Evolutionary conservation across 2,113 vertebrate species (phyloP), one percentile per base, ranked within the genome.

Genomic region (Lonchura striata): DNA sequence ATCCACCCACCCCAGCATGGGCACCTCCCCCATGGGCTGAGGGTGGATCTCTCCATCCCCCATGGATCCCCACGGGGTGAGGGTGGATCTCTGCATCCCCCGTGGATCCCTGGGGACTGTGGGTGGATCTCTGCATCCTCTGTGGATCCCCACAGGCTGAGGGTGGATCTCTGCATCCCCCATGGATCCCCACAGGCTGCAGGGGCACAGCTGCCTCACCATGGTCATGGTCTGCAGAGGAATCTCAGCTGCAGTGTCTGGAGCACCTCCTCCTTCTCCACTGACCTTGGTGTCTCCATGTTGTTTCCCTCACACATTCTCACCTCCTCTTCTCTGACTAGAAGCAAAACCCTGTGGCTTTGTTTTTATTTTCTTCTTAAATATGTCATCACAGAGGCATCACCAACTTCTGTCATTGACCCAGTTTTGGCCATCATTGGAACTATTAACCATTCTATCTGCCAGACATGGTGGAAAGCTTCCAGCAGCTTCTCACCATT

Each of bases 271-370:
- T 33, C 28, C 28, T 61, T 50, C 57, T 77, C 4, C 74, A 61
- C 7, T 3, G 9, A 33, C 22, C 17, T 9, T 16, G 46, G 6
- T 61, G 46, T 77, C 17, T 10, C 30, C 23, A 5, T 21, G 57
- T 21, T 61, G 22, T 41, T 41, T 50, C 57, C 28, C 16, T 49
- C 72, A 37, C 11, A 10, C 10, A 4, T 60, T 76, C 42, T 47
- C 15, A 37, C 9, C 20, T 47, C 21, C 35, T 61, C 44, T 50
- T 50, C 35, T n/a, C 23, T 41, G 59, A 41, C 35, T 5, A 50
- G 35, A 52, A 41, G 17, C 0, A 61, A 77, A 77, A 77, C 0
- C 10, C 35, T 0, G 0, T 61, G 7, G 33, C 13, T 25, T 41
- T 49, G 20, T 60, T 76, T 76, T 37, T 7, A 37, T 60, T 30